Base-by-base conservation (phyloP, 2,113 vertebrate species). In the Sphaerodactylus townsendi region DNA sequence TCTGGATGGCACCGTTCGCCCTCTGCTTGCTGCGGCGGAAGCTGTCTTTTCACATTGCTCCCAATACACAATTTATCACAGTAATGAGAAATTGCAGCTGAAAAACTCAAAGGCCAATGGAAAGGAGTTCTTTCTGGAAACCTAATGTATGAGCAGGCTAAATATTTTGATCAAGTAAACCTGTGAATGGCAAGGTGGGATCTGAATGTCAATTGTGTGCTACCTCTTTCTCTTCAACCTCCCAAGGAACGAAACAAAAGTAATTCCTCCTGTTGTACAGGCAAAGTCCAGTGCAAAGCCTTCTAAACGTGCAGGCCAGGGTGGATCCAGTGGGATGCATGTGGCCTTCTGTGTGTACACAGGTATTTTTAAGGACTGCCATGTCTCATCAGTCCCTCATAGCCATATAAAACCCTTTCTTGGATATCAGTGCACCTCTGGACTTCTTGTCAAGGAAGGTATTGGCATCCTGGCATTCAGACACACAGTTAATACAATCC, bases 111-210 rank as follows among this genome's bases (percentile, higher is more conserved):
- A 28, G 53, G 6, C 85, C 65, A 85, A 56, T 69, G 44, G 85
- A 91, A 90, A 4, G 35, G 0, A 4, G 13, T 23, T 64, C 85
- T 83, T 91, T 91, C 23, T 56, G 82, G 62, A 87, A 79, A 44
- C 5, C 37, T 33, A 79, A 56, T 2, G 35, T 39, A 70, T 1
- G 82, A 81, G 82, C 82, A 79, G 0, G 50, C 53, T 41, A 28
- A 15, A 21, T 70, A 17, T 48, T 83, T 77, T 65, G 69, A 70
- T 33, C 19, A 85, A 56, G 19, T 15, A 76, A 39, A 14, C 46
- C 25, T 82, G 28, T 10, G 46, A 79, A 48, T n/a, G 62, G 19
- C 76, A 41, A 23, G 46, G 62, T n/a, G 15, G 15, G 14, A 69
- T 39, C 50, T 69, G 10, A 69, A n/a, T 17, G 46, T 53, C 14